Evolutionary conservation across 2,797 vertebrate genomes (phyloP).

Genomic region (Salmo trutta): DNA sequence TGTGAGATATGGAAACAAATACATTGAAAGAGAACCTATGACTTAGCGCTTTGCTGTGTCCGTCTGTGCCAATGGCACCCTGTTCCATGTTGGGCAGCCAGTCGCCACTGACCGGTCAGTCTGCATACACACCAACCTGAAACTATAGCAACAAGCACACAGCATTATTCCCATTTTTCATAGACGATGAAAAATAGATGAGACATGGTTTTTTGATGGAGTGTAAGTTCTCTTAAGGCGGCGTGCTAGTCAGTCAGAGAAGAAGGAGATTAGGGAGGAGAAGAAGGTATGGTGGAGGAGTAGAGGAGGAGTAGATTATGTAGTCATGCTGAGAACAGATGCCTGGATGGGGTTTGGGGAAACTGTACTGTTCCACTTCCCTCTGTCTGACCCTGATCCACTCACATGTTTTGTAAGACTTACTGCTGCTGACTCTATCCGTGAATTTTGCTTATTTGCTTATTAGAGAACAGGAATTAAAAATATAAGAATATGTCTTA

Average conservation of each 20-base stretch:
- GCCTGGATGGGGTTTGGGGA: constrained; percentile 66
- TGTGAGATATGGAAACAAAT: too few species aligned
- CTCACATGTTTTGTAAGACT: background rate
- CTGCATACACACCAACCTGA: background rate
- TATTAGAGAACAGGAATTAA: constrained; percentile 2
- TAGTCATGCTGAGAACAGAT: constrained; percentile 62
- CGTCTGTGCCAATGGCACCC: background rate
- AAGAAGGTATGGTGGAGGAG: background rate
- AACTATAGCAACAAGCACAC: background rate
- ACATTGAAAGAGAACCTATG: background rate
- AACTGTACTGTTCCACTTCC: background rate
- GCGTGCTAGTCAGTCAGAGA: background rate
- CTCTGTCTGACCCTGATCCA: background rate
- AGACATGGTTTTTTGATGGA: background rate
- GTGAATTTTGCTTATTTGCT: constrained; percentile 16
- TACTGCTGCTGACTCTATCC: constrained; percentile 3
- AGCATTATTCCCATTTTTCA: background rate
- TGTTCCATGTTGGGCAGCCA: background rate
- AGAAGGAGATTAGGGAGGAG: background rate
- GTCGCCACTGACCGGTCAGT: background rate
- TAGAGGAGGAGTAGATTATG: constrained; percentile 2
- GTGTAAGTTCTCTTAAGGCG: background rate
- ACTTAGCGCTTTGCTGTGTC: background rate
- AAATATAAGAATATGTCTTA: constrained; percentile 21
- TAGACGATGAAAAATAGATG: too few species aligned